These are phyloP conservation scores for Drepanosiphum platanoidis DNA, from an alignment of 2,888 invertebrate species.

Conservation along the genomic window DNA sequence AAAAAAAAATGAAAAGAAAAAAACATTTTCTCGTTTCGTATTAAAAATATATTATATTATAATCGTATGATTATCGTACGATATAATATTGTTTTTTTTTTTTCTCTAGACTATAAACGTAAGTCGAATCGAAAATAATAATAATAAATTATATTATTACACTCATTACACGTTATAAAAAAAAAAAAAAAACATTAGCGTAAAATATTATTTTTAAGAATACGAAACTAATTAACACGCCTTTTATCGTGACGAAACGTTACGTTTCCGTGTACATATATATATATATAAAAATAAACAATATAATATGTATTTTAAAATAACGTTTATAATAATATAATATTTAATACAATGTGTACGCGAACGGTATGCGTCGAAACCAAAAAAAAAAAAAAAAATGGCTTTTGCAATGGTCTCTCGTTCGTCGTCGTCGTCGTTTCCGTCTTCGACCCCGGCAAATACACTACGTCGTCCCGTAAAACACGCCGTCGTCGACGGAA, in stretches of 20 bases:
- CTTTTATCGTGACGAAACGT: not conserved
- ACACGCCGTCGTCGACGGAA: not conserved
- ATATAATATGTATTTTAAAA: not conserved
- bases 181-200: not conserved
- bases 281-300: too few species aligned
- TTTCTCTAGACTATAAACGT: constrained; percentile 33
- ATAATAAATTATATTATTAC: too few species aligned
- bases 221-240: not conserved
- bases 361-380: not conserved
- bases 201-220: not conserved
- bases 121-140: not conserved
- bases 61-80: too few species aligned
- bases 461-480: too few species aligned
- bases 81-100: constrained; percentile 27
- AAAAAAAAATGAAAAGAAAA: not conserved
- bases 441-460: too few species aligned
- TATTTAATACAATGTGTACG: too few species aligned
- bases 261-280: not conserved
- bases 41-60: not conserved
- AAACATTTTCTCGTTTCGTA: constrained; percentile 28
- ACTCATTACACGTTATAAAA: not conserved
- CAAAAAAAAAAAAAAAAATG: not conserved
- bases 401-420: not conserved
- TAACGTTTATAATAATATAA: not conserved
- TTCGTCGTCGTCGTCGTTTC: not conserved